Percentiles rank a stretch among this genome's conserved stretches.
Conservation (phyloP, 2,888 invertebrate genomes). For the Cephalotes varians region DNA sequence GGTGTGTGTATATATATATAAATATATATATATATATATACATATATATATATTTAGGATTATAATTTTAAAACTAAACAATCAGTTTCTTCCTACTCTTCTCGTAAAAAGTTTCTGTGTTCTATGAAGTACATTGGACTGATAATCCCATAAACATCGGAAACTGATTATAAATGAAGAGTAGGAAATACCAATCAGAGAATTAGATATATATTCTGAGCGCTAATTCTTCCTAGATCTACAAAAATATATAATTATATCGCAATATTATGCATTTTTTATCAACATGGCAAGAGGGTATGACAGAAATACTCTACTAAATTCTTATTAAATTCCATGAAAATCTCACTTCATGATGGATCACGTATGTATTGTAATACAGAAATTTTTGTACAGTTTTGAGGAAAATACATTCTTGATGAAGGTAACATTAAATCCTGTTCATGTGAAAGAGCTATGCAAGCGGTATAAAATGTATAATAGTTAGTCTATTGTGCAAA, state of each 20-base stretch:
- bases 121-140: constrained; percentile 46
- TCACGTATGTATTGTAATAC: constrained; percentile 39
- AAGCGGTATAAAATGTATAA: constrained; percentile 43
- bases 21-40: constrained; percentile 70
- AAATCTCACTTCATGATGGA: constrained; percentile 73
- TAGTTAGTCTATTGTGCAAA: constrained; percentile 42
- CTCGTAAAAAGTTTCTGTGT: constrained; percentile 54
- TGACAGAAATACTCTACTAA: constrained; percentile 78
- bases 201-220: constrained; percentile 80
- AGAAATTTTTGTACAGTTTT: constrained; percentile 46
- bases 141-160: constrained; percentile 57
- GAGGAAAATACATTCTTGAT: constrained; percentile 46
- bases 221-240: constrained; percentile 81
- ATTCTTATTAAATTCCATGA: constrained; percentile 68
- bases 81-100: constrained; percentile 77
- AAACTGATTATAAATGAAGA: constrained; percentile 68
- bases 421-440: constrained; percentile 36
- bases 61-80: constrained; percentile 77
- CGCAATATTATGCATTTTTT: constrained; percentile 78
- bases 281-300: constrained; percentile 79
- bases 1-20: constrained; percentile 65
- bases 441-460: constrained; percentile 35
- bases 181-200: constrained; percentile 75
- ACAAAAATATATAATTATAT: constrained; percentile 83
- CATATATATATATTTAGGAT: constrained; percentile 72